phyloP scores from a whole-genome alignment of 2,797 vertebrate genomes.

The Pogonophryne albipinna region DNA sequence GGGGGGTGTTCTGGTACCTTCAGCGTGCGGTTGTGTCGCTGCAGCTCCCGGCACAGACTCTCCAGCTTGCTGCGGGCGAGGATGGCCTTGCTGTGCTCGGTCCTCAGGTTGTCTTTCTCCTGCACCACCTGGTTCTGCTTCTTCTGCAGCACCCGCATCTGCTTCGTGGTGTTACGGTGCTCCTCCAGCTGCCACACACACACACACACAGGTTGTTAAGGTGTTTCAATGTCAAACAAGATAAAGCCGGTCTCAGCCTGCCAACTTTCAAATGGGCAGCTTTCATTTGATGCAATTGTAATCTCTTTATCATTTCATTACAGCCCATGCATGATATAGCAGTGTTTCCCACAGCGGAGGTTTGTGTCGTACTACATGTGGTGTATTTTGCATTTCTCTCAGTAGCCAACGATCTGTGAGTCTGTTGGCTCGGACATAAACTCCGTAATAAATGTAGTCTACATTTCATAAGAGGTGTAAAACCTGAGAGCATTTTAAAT shows the following conservation, averaged over 20 bases:
- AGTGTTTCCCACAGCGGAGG: too few species aligned
- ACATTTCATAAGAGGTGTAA: too few species aligned
- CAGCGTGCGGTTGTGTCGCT: slow-evolving; percentile 97
- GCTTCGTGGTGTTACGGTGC: slow-evolving; percentile 95
- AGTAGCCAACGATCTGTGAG: too few species aligned
- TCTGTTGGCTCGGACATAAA: too few species aligned
- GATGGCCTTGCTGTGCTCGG: slow-evolving; percentile 97
- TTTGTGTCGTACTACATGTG: too few species aligned
- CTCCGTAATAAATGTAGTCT: too few species aligned
- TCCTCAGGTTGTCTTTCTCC: slow-evolving; percentile 96
- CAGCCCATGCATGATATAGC: background rate
- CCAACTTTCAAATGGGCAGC: background rate
- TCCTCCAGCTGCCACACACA: slow-evolving; percentile 90
- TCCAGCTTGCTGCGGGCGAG: slow-evolving; percentile 98
- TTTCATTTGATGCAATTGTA: background rate
- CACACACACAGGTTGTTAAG: background rate
- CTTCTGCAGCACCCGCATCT: slow-evolving; percentile 96
- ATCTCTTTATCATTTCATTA: background rate
- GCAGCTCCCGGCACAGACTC: slow-evolving; percentile 96
- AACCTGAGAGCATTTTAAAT: too few species aligned
- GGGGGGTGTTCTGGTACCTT: slow-evolving; percentile 83
- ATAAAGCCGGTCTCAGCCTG: background rate
- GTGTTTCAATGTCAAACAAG: too few species aligned
- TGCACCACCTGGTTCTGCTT: slow-evolving; percentile 96
- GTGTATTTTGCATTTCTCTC: too few species aligned